phyloP scores from a whole-genome alignment of 2,888 invertebrate genomes.

The Euclidia mi region DNA sequence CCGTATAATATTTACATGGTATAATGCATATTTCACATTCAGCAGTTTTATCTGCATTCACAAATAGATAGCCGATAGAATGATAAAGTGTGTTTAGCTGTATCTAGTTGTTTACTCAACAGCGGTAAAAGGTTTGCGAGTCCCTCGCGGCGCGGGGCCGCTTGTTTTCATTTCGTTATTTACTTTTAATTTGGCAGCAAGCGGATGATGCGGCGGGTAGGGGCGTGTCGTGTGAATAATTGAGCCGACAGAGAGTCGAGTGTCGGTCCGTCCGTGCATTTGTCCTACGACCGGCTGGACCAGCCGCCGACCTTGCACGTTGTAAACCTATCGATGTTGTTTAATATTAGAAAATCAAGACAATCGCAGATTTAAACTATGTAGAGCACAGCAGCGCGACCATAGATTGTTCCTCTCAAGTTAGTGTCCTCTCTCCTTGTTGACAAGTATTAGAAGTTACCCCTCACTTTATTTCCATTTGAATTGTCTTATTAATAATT shows the following conservation, averaged over 20 bases:
- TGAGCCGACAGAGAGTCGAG: slow-evolving; percentile 77
- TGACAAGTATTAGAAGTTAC: neutral
- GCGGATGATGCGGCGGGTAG: slow-evolving; percentile 85
- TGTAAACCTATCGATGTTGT: slow-evolving; percentile 19
- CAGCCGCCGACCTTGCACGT: slow-evolving; percentile 23
- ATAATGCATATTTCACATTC: slow-evolving; percentile 67
- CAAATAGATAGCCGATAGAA: slow-evolving; percentile 86
- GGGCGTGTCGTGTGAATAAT: slow-evolving; percentile 87
- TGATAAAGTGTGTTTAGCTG: slow-evolving; percentile 87
- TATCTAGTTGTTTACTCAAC: slow-evolving; percentile 84
- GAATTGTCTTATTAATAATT: slow-evolving; percentile 71
- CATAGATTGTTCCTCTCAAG: neutral
- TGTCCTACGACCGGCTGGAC: slow-evolving; percentile 21
- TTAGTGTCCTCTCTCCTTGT: neutral
- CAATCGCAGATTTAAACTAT: no score
- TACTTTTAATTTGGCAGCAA: slow-evolving; percentile 90
- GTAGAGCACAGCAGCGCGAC: no score
- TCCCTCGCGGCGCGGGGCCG: slow-evolving; percentile 83
- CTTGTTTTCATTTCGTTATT: slow-evolving; percentile 90
- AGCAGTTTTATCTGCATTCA: slow-evolving; percentile 79
- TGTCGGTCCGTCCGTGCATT: slow-evolving; percentile 59
- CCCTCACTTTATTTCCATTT: slow-evolving; percentile 65
- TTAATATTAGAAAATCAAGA: neutral
- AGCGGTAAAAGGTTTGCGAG: slow-evolving; percentile 89
- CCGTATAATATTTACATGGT: slow-evolving; percentile 24